Evolutionary conservation across 2,888 invertebrate species (phyloP), one percentile per base, ranked within the genome.

Genomic region (Corbicula japonica): DNA sequence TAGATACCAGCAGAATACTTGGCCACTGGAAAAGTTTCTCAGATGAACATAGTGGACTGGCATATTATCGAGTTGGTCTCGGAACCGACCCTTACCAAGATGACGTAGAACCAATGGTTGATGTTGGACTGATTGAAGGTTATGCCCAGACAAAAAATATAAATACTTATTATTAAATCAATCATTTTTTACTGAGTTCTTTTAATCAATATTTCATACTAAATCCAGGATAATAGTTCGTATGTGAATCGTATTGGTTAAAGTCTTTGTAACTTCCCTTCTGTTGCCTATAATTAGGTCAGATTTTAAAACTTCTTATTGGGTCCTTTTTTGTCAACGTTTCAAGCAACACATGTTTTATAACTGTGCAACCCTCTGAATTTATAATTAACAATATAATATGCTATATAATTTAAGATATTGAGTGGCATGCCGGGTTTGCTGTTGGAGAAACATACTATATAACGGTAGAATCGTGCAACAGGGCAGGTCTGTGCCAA

Each of bases 401-500:
- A 21, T 15, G 30, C n/a, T 18, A 32, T 30, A 15, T 4, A 2
- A 12, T 23, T 41, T 41, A 28, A 65, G 73, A 63, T 18, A 28
- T 74, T 21, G 54, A 56, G 6, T 88, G 87, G 87, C 79, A 66
- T 8, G 65, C 71, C 1, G 23, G 60, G 0, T 83, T 86, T 38
- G 68, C 46, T 6, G 75, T 82, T 10, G 88, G 88, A 0, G 56
- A 69, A 12, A 74, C 54, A 26, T 86, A 86, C 23, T 87, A 79
- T 48, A 70, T 63, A 8, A 85, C 76, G 5, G 82, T 86, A 6
- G 76, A 86, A 56, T 84, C 82, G 15, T 88, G 88, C 78, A 88
- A 88, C 60, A 56, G 56, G 38, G 88, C 86, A 12, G 76, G 56
- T 4, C 60, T 86, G 21, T 88, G 88, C 52, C 69, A 60, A 1